phyloP scores from a whole-genome alignment of 2,113 vertebrate genomes.

The Spea multiplicata region DNA sequence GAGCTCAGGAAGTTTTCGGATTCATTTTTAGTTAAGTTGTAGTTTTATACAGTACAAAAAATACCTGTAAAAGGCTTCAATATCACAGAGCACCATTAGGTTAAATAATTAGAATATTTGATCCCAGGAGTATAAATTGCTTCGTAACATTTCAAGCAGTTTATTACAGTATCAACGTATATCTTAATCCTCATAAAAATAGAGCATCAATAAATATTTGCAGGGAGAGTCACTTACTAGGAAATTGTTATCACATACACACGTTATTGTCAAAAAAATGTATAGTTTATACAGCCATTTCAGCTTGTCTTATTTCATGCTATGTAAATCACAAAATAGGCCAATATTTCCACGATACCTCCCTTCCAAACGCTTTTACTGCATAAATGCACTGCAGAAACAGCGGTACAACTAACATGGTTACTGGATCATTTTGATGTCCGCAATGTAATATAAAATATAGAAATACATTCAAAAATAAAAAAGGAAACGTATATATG shows the following conservation, averaged over 20 bases:
- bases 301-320: conserved; percentile 25
- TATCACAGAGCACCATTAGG: no score
- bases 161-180: conserved; percentile 5
- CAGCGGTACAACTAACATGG: not conserved
- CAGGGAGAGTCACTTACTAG: conserved; percentile 25
- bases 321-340: conserved; percentile 26
- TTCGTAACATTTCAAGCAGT: not conserved
- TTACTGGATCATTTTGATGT: no score
- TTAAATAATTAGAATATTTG: no score
- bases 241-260: not conserved
- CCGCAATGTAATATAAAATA: not conserved
- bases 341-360: not conserved
- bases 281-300: conserved; percentile 15
- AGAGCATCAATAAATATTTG: conserved; percentile 26
- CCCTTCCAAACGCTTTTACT: not conserved
- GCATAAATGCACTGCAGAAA: not conserved
- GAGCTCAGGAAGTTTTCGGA: no score
- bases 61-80: no score
- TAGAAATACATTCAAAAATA: not conserved
- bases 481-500: not conserved
- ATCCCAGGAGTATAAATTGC: no score
- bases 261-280: conserved; percentile 5
- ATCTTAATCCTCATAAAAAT: conserved; percentile 15
- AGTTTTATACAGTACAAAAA: no score
- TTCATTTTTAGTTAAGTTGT: no score